Base-by-base conservation (phyloP, 2,113 vertebrate genomes). In the Cephalopholis sonnerati region DNA sequence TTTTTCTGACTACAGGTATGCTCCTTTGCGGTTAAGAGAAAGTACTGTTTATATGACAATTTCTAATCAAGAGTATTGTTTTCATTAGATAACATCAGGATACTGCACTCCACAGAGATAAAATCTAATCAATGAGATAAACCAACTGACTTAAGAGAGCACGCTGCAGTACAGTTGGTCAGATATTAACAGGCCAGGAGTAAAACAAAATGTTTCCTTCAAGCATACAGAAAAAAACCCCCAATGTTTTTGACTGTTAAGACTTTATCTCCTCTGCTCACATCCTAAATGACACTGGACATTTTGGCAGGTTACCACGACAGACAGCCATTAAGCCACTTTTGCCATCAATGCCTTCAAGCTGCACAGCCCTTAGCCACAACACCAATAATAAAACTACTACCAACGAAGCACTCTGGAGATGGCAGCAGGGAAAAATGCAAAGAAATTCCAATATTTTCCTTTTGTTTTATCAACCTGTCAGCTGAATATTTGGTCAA, bases 241-340 rank as follows among this genome's bases (percentile, higher is more conserved):
- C 51, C 16, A 50, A 16, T 24, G 16, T 12, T 7, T 72, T 29
- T 41, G 32, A 15, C 9, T 62, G 29, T 8, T 62, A 46, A 10
- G 32, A 3, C 50, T 22, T 57, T 9, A 50, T 27, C 67, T 41
- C 41, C 25, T 4, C 46, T 27, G 66, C 65, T 50, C 39, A 24
- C 63, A 55, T 25, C 24, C 46, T 66, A 17, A 57, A 7, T 61
- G 55, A 63, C 44, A n/a, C 46, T 36, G 50, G 53, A 5, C 54
- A 51, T 25, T 18, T 22, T 77, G 76, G 71, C 79, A 74, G 53
- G 15, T 29, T 64, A 70, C 55, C 66, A 73, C 13, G 51, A 68
- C 55, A 77, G 54, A 44, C 22, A 74, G 46, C 58, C 72, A 63
- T 25, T 62, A 25, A 61, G 48, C 29, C 53, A 63, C 32, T 70